Conservation (phyloP, 2,113 vertebrate species). For the Isurus oxyrinchus region DNA sequence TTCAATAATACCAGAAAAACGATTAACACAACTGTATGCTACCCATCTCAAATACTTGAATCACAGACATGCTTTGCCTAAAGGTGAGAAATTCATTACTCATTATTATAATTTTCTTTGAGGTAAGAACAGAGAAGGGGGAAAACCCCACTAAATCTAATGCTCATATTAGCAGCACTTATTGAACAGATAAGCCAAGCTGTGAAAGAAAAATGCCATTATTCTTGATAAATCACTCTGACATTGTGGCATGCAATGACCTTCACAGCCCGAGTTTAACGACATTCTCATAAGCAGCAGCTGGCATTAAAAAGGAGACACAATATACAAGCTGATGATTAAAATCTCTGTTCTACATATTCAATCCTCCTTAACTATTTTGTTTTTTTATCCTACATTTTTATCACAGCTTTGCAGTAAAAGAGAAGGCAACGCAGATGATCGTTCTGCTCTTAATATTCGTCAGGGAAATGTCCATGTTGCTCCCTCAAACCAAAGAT, state of each 20-base stretch:
- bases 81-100: not conserved
- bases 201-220: not conserved
- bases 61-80: not conserved
- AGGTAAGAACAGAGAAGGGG: not conserved
- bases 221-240: conserved; percentile 3
- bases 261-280: not conserved
- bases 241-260: not conserved
- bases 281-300: not conserved
- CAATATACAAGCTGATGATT: not conserved
- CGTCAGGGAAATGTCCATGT: not conserved
- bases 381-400: not conserved
- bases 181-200: not conserved
- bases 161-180: not conserved
- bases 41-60: not conserved
- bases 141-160: not conserved
- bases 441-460: not conserved
- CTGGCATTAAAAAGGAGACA: not conserved
- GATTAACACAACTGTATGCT: not conserved
- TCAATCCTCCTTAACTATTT: not conserved
- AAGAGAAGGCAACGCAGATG: not conserved
- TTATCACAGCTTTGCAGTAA: not conserved
- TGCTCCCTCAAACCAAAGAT: not conserved
- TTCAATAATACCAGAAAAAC: not conserved
- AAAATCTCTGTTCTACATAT: not conserved
- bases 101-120: not conserved